These are phyloP conservation scores for Drosophila anceps DNA, from an alignment of 2,888 invertebrate species.

Conservation along the genomic window DNA sequence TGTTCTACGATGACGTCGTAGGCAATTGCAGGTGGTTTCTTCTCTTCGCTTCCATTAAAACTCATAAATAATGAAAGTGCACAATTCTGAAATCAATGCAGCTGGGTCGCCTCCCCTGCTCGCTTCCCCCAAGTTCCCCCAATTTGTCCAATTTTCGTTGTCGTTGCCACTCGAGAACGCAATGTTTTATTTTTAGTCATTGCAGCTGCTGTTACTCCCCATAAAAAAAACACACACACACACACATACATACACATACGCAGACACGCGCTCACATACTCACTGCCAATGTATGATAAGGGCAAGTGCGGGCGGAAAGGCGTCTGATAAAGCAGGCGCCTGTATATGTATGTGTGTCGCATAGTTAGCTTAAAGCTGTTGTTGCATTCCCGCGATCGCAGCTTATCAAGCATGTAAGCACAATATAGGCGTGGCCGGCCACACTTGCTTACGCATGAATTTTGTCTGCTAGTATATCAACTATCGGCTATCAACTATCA, in stretches of 20 bases:
- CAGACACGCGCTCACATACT: background rate
- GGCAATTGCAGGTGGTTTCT: constrained; percentile 67
- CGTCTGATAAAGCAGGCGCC: constrained; percentile 53
- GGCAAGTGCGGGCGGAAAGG: constrained; percentile 61
- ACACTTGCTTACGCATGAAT: constrained; percentile 29
- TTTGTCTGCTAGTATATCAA: background rate
- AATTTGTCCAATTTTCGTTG: constrained; percentile 15
- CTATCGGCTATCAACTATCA: background rate
- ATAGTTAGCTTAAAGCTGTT: constrained; percentile 35
- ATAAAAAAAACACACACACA: constrained; percentile 26
- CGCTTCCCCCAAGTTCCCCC: background rate
- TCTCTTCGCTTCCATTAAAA: constrained; percentile 38
- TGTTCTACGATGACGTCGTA: constrained; percentile 40
- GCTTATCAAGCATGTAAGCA: constrained; percentile 41
- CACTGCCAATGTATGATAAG: constrained; percentile 42
- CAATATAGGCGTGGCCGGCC: constrained; percentile 16
- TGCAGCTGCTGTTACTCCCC: constrained; percentile 53
- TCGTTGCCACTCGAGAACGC: constrained; percentile 34
- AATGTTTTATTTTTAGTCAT: constrained; percentile 66
- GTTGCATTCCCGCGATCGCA: constrained; percentile 34
- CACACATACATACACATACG: constrained; percentile 1
- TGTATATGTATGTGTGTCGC: constrained; percentile 21
- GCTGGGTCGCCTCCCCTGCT: constrained; percentile 33
- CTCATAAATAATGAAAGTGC: constrained; percentile 53
- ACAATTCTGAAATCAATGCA: constrained; percentile 54